Percentiles rank a stretch among this genome's conserved stretches.
Conservation (phyloP, 2,888 invertebrate species). For the Idaea aversata region DNA sequence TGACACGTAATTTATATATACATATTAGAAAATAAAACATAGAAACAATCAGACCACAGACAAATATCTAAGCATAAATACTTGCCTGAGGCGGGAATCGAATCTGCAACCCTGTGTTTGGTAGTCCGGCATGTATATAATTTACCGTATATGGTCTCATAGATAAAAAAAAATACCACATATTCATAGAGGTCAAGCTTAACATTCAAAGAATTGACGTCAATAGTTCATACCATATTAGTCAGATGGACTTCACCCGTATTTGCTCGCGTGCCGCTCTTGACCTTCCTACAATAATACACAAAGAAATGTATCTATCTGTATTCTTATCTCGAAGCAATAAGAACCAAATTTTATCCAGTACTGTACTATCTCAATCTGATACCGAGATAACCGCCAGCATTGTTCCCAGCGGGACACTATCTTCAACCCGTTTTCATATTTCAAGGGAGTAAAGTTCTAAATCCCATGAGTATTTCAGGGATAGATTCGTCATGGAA, state of each 20-base stretch:
- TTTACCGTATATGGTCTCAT: too few species aligned
- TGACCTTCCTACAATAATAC: constrained; percentile 49
- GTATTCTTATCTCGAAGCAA: neutral
- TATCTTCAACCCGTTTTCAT: constrained; percentile 43
- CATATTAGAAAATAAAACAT: too few species aligned
- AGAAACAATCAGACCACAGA: too few species aligned
- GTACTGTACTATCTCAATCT: constrained; percentile 61
- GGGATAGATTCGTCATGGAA: constrained; percentile 66
- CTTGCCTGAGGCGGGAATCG: too few species aligned
- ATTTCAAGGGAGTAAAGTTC: constrained; percentile 35
- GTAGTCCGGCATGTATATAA: too few species aligned
- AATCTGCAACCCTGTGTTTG: too few species aligned
- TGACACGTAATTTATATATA: too few species aligned
- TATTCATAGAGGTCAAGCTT: neutral
- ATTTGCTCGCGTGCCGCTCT: constrained; percentile 65
- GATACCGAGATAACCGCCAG: constrained; percentile 70
- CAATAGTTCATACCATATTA: constrained; percentile 45
- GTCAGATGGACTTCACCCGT: constrained; percentile 49
- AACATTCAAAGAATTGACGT: neutral
- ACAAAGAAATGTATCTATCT: neutral
- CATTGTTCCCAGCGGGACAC: constrained; percentile 68
- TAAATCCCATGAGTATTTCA: constrained; percentile 28
- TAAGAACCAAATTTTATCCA: neutral
- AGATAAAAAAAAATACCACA: too few species aligned
- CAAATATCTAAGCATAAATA: too few species aligned